Evolutionary conservation across 2,888 invertebrate genomes (phyloP).

Genomic region (Conomelus anceps): DNA sequence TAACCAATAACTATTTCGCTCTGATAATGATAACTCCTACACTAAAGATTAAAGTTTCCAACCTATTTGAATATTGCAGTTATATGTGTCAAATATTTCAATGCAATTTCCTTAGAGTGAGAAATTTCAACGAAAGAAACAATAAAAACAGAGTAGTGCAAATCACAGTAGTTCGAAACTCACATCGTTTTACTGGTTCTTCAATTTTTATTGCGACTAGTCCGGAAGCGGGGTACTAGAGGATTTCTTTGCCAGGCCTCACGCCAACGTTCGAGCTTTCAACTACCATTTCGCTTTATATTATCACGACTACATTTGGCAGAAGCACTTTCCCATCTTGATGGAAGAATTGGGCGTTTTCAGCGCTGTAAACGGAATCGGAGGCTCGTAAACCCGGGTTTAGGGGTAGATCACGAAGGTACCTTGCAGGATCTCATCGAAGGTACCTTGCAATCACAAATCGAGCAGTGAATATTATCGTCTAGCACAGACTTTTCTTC

Average conservation of each 20-base stretch:
- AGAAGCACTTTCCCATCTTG: neutral
- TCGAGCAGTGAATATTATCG: neutral
- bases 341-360: neutral
- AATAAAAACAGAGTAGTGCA: neutral
- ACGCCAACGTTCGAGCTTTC: neutral
- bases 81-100: neutral
- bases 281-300: neutral
- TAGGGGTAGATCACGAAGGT: neutral
- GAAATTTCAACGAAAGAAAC: neutral
- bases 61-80: neutral
- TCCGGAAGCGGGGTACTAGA: neutral
- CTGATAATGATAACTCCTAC: too few relatives aligned
- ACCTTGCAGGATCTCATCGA: too few relatives aligned
- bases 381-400: neutral
- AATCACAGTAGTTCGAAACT: neutral
- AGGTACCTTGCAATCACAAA: neutral
- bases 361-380: neutral
- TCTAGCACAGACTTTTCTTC: too few relatives aligned
- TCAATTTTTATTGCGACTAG: neutral
- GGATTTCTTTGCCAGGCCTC: neutral
- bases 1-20: too few relatives aligned
- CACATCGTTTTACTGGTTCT: conserved; percentile 3
- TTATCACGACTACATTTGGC: neutral
- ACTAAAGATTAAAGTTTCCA: too few relatives aligned
- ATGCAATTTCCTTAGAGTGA: neutral